Conservation (phyloP, 1,140 invertebrate genomes). For the Diorhabda carinulata region DNA sequence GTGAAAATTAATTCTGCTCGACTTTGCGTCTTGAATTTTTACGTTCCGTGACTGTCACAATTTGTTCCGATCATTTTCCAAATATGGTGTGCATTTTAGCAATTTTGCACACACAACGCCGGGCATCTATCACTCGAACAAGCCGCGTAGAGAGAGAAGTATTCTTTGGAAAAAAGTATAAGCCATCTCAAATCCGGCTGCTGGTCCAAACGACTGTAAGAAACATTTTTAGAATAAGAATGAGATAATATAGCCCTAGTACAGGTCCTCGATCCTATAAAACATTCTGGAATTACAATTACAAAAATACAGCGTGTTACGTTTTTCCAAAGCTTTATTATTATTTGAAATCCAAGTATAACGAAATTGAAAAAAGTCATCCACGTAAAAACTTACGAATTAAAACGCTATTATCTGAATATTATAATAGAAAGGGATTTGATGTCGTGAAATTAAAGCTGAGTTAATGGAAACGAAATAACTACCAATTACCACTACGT, state of each 20-base stretch:
- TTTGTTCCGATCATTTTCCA: background rate
- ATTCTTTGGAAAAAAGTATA: slow-evolving; percentile 28
- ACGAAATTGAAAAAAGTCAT: too few relatives aligned
- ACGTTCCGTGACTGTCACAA: background rate
- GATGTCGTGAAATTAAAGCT: too few relatives aligned
- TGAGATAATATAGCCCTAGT: slow-evolving; percentile 23
- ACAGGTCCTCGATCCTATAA: background rate
- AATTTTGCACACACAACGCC: slow-evolving; percentile 31
- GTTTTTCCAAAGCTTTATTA: too few relatives aligned
- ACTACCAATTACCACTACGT: too few relatives aligned
- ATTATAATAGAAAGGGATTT: too few relatives aligned
- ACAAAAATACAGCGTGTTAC: too few relatives aligned
- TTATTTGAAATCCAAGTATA: too few relatives aligned
- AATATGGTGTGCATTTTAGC: slow-evolving; percentile 32
- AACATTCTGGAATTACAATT: too few relatives aligned
- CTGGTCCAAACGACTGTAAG: slow-evolving; percentile 45
- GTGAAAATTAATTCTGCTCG: too few relatives aligned
- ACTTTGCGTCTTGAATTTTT: background rate
- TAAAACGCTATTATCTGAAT: too few relatives aligned
- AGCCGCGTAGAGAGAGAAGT: slow-evolving; percentile 6
- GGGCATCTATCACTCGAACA: slow-evolving; percentile 32
- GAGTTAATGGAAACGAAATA: too few relatives aligned
- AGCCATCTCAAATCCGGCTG: slow-evolving; percentile 26
- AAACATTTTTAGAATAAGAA: slow-evolving; percentile 38
- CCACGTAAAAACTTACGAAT: too few relatives aligned